Percentiles rank a stretch among this genome's conserved stretches.
Conservation (phyloP, 2,797 vertebrate species). For the Crax fasciolata region DNA sequence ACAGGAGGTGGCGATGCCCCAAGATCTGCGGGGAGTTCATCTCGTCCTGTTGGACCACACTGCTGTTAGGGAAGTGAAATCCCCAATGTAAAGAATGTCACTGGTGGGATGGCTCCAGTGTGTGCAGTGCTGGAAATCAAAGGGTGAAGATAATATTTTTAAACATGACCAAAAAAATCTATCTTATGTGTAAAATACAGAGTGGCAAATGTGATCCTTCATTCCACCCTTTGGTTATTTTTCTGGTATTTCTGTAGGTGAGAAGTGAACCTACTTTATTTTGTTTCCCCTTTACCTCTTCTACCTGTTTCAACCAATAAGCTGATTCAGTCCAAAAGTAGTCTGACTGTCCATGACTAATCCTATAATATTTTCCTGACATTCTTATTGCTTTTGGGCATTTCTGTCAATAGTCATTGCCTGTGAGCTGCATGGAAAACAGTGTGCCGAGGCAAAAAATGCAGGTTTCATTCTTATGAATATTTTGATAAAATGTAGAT, state of each 20-base stretch:
- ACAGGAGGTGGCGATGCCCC: neutral
- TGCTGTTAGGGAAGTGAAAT: neutral
- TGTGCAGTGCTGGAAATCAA: neutral
- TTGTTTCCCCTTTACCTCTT: neutral
- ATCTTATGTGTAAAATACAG: neutral
- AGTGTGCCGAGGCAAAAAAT: neutral
- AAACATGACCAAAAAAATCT: neutral
- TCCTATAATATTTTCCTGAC: conserved; percentile 6
- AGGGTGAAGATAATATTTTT: neutral
- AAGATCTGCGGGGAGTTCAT: neutral
- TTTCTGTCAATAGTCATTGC: conserved; percentile 19
- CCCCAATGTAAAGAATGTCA: neutral
- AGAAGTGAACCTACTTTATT: neutral
- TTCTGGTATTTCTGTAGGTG: fast-evolving
- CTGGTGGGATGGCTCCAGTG: fast-evolving
- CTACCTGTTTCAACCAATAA: neutral
- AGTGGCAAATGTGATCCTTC: neutral
- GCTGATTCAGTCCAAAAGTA: neutral
- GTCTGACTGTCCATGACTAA: conserved; percentile 7
- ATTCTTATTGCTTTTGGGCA: neutral
- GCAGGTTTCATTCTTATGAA: neutral
- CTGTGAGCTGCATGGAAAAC: neutral
- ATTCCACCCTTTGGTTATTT: neutral
- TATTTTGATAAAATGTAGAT: conserved; percentile 36
- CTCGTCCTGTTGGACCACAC: no score